Evolutionary conservation across 2,113 vertebrate species (phyloP).

Genomic region (Phocoena sinus): DNA sequence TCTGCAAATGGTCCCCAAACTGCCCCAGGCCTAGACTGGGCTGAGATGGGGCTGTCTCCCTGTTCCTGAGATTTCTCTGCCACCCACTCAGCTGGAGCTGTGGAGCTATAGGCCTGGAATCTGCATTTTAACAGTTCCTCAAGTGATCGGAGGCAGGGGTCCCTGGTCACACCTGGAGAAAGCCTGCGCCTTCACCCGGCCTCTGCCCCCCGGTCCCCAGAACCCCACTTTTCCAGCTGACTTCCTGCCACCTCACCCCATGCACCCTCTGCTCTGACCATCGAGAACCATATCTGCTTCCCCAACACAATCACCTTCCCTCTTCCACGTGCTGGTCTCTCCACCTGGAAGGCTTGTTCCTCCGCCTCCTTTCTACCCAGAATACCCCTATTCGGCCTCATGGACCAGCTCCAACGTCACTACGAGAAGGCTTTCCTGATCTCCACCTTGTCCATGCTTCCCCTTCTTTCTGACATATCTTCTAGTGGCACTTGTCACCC

Average conservation of each 20-base stretch:
- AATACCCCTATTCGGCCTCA: rapidly evolving
- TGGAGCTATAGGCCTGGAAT: background rate
- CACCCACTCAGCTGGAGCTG: rapidly evolving
- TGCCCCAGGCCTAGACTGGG: background rate
- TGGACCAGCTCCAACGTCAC: background rate
- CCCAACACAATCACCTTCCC: background rate
- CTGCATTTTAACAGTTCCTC: background rate
- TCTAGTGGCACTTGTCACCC: background rate
- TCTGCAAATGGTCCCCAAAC: background rate
- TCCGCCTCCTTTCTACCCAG: rapidly evolving
- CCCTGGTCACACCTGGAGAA: background rate
- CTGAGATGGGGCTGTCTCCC: background rate
- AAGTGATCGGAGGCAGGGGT: background rate
- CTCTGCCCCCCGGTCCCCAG: background rate
- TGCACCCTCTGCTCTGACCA: background rate
- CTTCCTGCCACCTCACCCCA: background rate
- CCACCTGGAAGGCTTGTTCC: rapidly evolving
- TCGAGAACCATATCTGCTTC: no score
- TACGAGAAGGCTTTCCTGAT: background rate
- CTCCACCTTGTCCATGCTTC: background rate
- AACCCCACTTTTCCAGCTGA: background rate
- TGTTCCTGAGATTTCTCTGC: background rate
- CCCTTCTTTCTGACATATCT: rapidly evolving
- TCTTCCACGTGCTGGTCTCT: background rate
- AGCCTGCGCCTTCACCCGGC: background rate